A percentile compares a stretch with the other conserved stretches of the same genome.
Evolutionary conservation across 2,113 vertebrate genomes (phyloP).

Genomic region (Casuarius casuarius): DNA sequence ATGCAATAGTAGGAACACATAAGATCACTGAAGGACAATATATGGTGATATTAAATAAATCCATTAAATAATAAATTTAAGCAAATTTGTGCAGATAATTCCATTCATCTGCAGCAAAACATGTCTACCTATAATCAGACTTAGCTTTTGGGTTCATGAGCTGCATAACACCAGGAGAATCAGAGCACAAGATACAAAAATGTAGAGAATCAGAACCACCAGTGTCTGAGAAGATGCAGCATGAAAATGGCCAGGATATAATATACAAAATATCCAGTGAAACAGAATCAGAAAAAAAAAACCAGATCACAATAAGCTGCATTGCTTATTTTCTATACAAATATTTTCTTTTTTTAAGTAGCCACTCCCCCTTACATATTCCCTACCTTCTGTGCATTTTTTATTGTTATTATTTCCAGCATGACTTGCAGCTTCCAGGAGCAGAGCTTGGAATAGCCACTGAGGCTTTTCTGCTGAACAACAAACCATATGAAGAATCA

Average conservation of each 20-base stretch:
- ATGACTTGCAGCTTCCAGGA: conserved; percentile 37
- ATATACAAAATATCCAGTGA: not conserved
- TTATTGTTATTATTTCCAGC: not conserved
- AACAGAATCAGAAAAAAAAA: not conserved
- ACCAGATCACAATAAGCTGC: not conserved
- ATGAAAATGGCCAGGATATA: not conserved
- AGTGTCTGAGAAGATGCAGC: not conserved
- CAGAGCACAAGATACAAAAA: not conserved
- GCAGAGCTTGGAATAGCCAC: not conserved
- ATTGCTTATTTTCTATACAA: not conserved
- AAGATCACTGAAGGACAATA: not conserved
- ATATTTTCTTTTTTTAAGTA: not conserved
- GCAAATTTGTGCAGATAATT: not conserved
- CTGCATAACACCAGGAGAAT: not conserved
- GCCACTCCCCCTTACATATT: not conserved
- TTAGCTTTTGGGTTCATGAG: not conserved
- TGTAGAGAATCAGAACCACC: not conserved
- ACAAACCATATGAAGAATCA: conserved; percentile 70
- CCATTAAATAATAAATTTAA: not conserved
- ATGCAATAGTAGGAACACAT: not conserved
- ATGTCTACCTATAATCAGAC: not conserved
- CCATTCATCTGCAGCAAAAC: not conserved
- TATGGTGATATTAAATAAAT: not conserved
- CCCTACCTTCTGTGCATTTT: not conserved
- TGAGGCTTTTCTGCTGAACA: conserved; percentile 25